Evolutionary conservation across 92 coral and sea anemone genomes (phyloP), one percentile per base, ranked within the genome.

Genomic region (Heteractis magnifica): DNA sequence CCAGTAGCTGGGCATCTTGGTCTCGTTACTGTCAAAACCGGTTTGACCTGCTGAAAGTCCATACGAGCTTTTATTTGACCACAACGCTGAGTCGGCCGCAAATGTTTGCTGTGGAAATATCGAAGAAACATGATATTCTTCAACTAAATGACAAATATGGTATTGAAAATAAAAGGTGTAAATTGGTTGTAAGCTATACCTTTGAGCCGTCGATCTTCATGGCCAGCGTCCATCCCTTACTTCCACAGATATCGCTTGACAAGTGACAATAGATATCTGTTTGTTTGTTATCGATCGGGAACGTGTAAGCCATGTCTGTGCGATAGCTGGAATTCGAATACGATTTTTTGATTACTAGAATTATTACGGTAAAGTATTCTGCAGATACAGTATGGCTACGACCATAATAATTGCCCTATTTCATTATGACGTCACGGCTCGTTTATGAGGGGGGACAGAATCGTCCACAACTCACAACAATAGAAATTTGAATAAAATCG

Each of bases 1-100:
- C 95, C 90, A 34, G 44, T 34, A 34, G 44, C 44, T 34, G 44
- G 44, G 44, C 44, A 34, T 34, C 3, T 34, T 34, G 81, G 90
- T 92, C 70, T 92, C 92, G 79, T 92, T 51, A 75, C 81, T 82
- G 34, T 81, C 87, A 75, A 89, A 78, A 15, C 89, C 91, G 76
- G 81, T 79, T 19, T 84, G 56, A 49, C 95, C 91, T 48, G 86
- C 90, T 56, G 78, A 52, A 14, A 86, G 82, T 14, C 84, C 84
- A 80, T 79, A 86, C 56, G 65, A 53, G 52, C 18, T 84, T 58
- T 87, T 87, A 84, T 92, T 81, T 72, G 91, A 80, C 95, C 95
- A 92, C 52, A 82, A 89, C 0, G 82, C 52, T 9, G 94, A 91
- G 11, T 65, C 68, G 75, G 78, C 83, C 8, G 34, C 56, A 44